Conservation (phyloP, 2,113 vertebrate genomes). For the Datnioides undecimradiatus region DNA sequence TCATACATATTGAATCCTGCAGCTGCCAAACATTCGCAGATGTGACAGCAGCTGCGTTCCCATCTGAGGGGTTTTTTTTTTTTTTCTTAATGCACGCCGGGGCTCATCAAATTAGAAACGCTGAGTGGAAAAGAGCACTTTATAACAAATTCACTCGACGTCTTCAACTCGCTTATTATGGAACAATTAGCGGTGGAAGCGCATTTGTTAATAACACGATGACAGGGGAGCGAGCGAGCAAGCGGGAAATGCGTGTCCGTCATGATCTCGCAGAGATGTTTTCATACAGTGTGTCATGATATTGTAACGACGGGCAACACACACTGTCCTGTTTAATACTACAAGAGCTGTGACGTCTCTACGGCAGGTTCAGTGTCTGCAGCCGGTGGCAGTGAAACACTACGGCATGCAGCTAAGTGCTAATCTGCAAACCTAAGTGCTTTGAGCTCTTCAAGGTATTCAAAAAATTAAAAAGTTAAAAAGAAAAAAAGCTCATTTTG, state of each 20-base stretch:
- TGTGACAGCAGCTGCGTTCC: conserved; percentile 74
- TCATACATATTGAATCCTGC: conserved; percentile 69
- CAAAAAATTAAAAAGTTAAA: too few species aligned
- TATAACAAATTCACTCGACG: conserved; percentile 51
- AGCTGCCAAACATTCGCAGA: conserved; percentile 71
- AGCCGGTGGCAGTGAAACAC: too few species aligned
- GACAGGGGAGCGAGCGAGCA: neutral
- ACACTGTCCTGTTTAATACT: neutral
- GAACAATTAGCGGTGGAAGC: conserved; percentile 35
- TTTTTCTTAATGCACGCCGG: conserved; percentile 34
- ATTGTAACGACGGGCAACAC: neutral
- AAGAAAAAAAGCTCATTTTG: too few species aligned
- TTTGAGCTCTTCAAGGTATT: too few species aligned
- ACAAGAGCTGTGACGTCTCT: too few species aligned
- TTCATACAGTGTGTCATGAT: too few species aligned
- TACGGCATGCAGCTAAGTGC: too few species aligned
- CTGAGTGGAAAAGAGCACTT: conserved; percentile 40
- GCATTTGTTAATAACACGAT: conserved; percentile 6
- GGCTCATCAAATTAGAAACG: conserved; percentile 46
- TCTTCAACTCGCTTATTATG: conserved; percentile 37
- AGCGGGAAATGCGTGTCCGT: conserved; percentile 11
- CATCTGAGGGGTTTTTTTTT: conserved; percentile 50
- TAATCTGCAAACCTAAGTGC: too few species aligned
- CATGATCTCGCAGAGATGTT: neutral
- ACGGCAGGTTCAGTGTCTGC: too few species aligned